Evolutionary conservation across 2,888 invertebrate species (phyloP).

Genomic region (Piscicola geometra): DNA sequence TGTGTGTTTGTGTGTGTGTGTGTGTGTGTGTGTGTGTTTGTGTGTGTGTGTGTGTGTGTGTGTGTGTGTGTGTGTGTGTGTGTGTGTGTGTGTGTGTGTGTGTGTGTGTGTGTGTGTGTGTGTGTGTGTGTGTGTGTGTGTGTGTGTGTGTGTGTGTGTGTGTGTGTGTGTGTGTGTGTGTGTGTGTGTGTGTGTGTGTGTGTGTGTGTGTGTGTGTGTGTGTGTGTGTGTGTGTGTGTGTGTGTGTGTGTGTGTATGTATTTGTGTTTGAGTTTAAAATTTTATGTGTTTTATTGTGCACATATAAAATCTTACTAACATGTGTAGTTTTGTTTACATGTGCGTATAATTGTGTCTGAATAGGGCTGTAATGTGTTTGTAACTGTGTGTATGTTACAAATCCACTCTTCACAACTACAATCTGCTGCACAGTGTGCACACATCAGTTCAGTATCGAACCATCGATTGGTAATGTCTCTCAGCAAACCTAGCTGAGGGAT

Average conservation of each 20-base stretch:
- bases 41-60: slow-evolving; percentile 18
- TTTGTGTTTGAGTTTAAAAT: background rate
- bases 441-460: no score
- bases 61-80: slow-evolving; percentile 8
- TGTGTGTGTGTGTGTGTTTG: slow-evolving; percentile 16
- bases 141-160: slow-evolving; percentile 29
- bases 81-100: slow-evolving; percentile 25
- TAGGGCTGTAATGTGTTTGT: no score
- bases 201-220: slow-evolving; percentile 30
- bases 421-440: no score
- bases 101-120: slow-evolving; percentile 26
- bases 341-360: no score
- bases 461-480: no score
- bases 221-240: slow-evolving; percentile 18
- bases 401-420: no score
- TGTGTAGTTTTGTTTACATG: no score
- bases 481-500: no score
- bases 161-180: slow-evolving; percentile 28
- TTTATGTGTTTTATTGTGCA: background rate
- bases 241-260: slow-evolving; percentile 10
- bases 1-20: slow-evolving; percentile 1
- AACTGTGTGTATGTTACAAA: no score
- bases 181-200: slow-evolving; percentile 26
- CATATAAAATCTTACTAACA: no score
- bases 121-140: slow-evolving; percentile 30